phyloP scores from a whole-genome alignment of 2,888 invertebrate genomes.

The Habroteleia sp. region DNA sequence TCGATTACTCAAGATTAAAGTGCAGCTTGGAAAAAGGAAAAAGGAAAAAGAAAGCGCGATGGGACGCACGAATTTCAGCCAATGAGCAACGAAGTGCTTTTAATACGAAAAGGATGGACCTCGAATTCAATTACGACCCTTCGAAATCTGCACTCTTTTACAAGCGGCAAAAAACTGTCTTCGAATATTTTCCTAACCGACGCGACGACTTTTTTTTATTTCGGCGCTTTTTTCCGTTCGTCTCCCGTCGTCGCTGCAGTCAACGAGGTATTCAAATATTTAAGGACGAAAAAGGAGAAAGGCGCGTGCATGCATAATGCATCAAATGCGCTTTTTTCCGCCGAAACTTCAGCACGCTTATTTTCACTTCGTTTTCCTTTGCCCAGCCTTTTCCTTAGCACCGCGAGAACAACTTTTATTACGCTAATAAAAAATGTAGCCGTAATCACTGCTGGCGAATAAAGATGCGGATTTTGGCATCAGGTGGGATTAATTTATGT shows the following conservation, averaged over 20 bases:
- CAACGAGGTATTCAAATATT: slow-evolving; percentile 80
- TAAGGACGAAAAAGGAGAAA: slow-evolving; percentile 79
- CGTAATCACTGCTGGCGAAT: slow-evolving; percentile 30
- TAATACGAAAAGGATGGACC: slow-evolving; percentile 54
- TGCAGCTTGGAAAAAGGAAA: slow-evolving; percentile 60
- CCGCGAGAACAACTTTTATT: slow-evolving; percentile 47
- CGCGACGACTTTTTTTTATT: slow-evolving; percentile 12
- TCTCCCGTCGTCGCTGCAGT: slow-evolving; percentile 65
- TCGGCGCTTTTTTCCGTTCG: slow-evolving; percentile 4
- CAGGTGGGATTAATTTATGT: slow-evolving; percentile 30
- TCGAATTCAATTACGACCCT: slow-evolving; percentile 56
- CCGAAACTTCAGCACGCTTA: slow-evolving; percentile 42
- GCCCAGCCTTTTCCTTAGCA: slow-evolving; percentile 32
- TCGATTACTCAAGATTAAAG: slow-evolving; percentile 65
- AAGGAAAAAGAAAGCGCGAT: slow-evolving; percentile 18
- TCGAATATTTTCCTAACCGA: slow-evolving; percentile 75
- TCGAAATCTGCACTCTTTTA: slow-evolving; percentile 50
- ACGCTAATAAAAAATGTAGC: slow-evolving; percentile 44
- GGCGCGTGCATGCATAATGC: slow-evolving; percentile 78
- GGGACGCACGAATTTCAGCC: slow-evolving; percentile 47
- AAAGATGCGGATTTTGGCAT: slow-evolving; percentile 37
- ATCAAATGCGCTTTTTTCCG: slow-evolving; percentile 64
- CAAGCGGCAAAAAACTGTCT: slow-evolving; percentile 33
- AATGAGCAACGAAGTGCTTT: slow-evolving; percentile 56
- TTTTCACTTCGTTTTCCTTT: slow-evolving; percentile 48